Base-by-base conservation (phyloP, 2,797 vertebrate species). In the Eupleurogrammus muticus region DNA sequence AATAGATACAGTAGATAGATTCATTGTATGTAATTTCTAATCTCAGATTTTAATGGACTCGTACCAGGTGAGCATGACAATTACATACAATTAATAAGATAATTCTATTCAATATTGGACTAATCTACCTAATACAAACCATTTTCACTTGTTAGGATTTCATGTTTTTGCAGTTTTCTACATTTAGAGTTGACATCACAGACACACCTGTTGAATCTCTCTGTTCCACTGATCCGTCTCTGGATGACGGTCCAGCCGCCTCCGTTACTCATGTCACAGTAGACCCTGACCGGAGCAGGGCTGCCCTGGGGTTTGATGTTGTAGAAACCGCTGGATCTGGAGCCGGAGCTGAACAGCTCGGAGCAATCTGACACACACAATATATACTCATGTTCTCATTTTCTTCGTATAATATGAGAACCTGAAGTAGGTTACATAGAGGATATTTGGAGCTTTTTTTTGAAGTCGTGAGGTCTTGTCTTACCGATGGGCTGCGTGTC, bases 181-280 rank as follows among this genome's bases (percentile, higher is more conserved):
- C 24, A 21, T 0, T 17, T 4, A 36, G 5, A 44, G 4, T 13
- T 53, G 36, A 54, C 0, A 1, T 28, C 20, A 69, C 12, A 66
- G 52, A 60, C 87, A 32, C 56, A 97, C 97, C 96, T 96, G 80
- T 95, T 93, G 76, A 99, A 99, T 38, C 90, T 90, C 87, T 94
- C 92, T 5, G 83, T 93, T 73, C 97, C 97, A 51, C 95, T 91
- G 44, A 90, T 86, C 58, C 96, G 92, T 79, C 96, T 96, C 89
- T 99, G 97, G 76, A 98, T 91, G 62, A 98, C 92, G 9, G 95
- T 97, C 97, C 97, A 99, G 4, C 97, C 97, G 4, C 97, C 97
- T 59, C 95, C 96, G 19, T 96, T 96, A 38, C 89, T 92, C 97
- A 97, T 97, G 63, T 98, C 97, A 84, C 97, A 99, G 84, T 93